Percentiles rank a stretch among this genome's conserved stretches.
These are phyloP conservation scores for Ophraella communa DNA, from an alignment of 2,888 invertebrate species.

Conservation along the genomic window DNA sequence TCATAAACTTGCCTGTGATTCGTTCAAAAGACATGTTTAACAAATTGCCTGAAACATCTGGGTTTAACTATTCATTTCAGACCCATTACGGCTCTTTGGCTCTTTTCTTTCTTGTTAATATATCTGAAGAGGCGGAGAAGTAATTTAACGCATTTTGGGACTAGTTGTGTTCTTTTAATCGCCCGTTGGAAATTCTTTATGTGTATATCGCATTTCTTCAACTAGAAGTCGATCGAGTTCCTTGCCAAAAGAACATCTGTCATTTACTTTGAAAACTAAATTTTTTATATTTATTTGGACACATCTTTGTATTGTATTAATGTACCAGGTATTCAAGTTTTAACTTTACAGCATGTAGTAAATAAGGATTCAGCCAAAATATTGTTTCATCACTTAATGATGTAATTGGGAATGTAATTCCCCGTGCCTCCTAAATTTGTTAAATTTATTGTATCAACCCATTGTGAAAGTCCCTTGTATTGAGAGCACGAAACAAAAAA, in stretches of 20 bases:
- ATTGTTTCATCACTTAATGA: too few species aligned
- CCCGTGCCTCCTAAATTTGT: too few species aligned
- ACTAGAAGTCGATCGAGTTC: constrained; percentile 19
- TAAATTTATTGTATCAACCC: too few species aligned
- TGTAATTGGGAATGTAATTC: too few species aligned
- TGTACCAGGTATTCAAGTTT: too few species aligned
- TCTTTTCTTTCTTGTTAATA: constrained; percentile 33
- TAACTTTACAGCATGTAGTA: too few species aligned
- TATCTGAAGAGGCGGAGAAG: constrained; percentile 39
- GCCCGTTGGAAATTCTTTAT: constrained; percentile 30
- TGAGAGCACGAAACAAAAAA: too few species aligned
- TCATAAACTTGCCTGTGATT: constrained; percentile 14
- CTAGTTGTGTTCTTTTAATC: constrained; percentile 35
- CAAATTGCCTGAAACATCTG: constrained; percentile 46
- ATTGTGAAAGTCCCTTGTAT: too few species aligned
- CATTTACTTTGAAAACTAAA: constrained; percentile 1
- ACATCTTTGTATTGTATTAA: too few species aligned
- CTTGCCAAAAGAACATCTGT: constrained; percentile 22
- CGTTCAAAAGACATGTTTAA: constrained; percentile 42
- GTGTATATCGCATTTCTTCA: constrained; percentile 22
- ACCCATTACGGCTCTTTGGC: constrained; percentile 31
- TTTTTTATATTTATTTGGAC: background rate
- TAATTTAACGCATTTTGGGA: constrained; percentile 37
- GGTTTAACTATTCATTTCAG: constrained; percentile 40
- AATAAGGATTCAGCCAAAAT: too few species aligned